Evolutionary conservation across 64 coral and sea anemone genomes (phyloP), one percentile per base, ranked within the genome.

Genomic region (Montipora cactus): DNA sequence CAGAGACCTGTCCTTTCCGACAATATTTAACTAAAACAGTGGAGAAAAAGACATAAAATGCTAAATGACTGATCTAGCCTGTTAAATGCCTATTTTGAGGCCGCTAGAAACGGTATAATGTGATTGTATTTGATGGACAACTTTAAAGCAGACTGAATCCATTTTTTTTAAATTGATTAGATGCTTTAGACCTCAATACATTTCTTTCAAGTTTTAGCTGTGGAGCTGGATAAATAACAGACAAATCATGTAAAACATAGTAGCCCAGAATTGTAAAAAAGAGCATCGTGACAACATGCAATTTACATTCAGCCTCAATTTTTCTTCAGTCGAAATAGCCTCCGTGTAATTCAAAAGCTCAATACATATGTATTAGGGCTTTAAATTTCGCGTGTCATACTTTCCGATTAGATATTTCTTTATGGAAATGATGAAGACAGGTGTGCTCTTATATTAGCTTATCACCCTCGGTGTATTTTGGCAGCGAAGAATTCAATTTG

Each of bases 371-470:
- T 72, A 86, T 86, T 86, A 71, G 64, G 49, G 46, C 67, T 69
- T 59, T 86, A 86, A 86, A 71, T 86, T 48, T 86, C 67, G 82
- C 82, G 62, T 86, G 82, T 86, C 13, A 8, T 15, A 84, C 11
- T 21, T 23, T 14, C 50, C 22, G 28, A 49, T 44, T 7, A 8
- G 8, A 7, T 52, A 59, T 82, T 64, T 82, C 58, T 82, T 82
- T 82, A 66, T 66, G 58, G 52, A 86, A 86, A 71, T 86, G 47
- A 4, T 5, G 15, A 2, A 44, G 82, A 71, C 82, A 86, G 82
- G 82, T 86, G 82, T 49, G 5, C 13, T 19, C 9, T 21, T 7
- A 49, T 78, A 71, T 20, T 50, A 72, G 61, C 45, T 69, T 71
- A 86, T 86, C 64, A 47, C 82, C 71, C 47, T 86, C n/a, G 7